Conservation (phyloP, 2,888 invertebrate species). For the Pterostichus niger region DNA sequence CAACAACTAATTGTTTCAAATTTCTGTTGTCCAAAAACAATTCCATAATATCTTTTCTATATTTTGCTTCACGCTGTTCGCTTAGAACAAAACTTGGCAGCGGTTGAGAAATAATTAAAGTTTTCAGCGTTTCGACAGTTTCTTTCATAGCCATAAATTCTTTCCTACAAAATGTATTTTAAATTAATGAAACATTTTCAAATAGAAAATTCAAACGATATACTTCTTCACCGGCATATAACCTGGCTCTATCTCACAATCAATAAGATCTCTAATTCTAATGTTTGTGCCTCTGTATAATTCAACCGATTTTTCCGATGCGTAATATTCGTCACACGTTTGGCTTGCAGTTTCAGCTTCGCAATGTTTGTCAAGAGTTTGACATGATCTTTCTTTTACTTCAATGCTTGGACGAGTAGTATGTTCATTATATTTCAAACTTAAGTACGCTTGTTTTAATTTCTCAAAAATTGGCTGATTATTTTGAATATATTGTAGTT, state of each 20-base stretch:
- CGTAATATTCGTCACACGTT: too few relatives aligned
- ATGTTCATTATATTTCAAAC: slow-evolving; percentile 73
- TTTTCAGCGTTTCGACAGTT: slow-evolving; percentile 72
- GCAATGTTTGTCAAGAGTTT: slow-evolving; percentile 70
- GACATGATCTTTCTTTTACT: slow-evolving; percentile 72
- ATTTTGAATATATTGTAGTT: slow-evolving; percentile 73
- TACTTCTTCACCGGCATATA: slow-evolving; percentile 51
- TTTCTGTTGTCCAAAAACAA: slow-evolving; percentile 70
- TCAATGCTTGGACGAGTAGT: slow-evolving; percentile 72
- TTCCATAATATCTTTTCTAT: slow-evolving; percentile 69
- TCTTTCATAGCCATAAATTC: slow-evolving; percentile 66
- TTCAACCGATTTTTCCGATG: too few relatives aligned
- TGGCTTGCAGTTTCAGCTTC: too few relatives aligned
- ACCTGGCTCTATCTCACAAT: slow-evolving; percentile 1
- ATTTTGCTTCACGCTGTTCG: slow-evolving; percentile 70
- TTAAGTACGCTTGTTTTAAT: slow-evolving; percentile 73
- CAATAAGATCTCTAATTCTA: not conserved
- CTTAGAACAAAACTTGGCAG: slow-evolving; percentile 71
- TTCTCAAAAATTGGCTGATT: slow-evolving; percentile 73
- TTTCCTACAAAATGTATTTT: slow-evolving; percentile 27
- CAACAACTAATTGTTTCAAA: slow-evolving; percentile 67
- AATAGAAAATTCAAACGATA: not conserved
- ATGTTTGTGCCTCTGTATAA: too few relatives aligned
- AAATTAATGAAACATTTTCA: not conserved
- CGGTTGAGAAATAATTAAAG: slow-evolving; percentile 70